Conservation (phyloP, 2,888 invertebrate species). For the Conops quadrifasciatus region DNA sequence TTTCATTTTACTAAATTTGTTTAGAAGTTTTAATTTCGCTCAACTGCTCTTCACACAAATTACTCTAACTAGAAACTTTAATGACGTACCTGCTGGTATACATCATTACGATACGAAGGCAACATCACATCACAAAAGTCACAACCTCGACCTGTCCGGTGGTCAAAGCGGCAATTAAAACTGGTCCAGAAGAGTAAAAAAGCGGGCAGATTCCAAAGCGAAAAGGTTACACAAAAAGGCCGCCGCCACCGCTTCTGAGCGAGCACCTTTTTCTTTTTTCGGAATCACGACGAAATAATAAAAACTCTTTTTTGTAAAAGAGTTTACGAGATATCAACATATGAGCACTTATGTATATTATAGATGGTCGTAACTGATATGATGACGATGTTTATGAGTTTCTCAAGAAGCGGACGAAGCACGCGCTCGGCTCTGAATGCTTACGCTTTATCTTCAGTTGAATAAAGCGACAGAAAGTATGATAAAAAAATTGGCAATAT, state of each 20-base stretch:
- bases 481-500: no score
- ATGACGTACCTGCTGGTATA: no score
- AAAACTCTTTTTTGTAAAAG: not conserved
- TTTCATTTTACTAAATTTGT: not conserved
- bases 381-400: not conserved
- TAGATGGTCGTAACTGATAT: no score
- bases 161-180: not conserved
- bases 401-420: not conserved
- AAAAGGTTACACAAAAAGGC: not conserved
- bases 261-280: constrained; percentile 6
- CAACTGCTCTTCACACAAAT: no score
- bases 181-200: not conserved
- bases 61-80: no score
- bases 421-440: not conserved
- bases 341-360: no score
- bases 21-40: no score
- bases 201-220: not conserved
- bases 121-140: constrained; percentile 11
- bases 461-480: no score
- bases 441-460: no score
- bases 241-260: not conserved
- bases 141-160: not conserved
- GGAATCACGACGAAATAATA: not conserved
- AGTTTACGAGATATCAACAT: no score
- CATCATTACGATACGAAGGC: no score